Conservation (phyloP, 2,888 invertebrate species). For the Leucoma salicis region DNA sequence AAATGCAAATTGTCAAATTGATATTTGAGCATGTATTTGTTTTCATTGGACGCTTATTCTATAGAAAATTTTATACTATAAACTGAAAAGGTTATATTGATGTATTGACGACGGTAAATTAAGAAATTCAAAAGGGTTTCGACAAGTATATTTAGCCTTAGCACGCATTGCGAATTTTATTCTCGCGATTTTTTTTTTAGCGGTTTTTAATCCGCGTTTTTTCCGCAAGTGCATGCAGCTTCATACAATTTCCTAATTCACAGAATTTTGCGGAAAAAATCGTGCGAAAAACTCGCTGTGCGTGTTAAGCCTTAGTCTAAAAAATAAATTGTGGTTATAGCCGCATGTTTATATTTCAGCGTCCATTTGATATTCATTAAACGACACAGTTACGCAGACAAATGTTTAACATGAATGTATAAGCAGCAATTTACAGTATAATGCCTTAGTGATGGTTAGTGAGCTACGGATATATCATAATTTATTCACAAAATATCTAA, state of each 20-base stretch:
- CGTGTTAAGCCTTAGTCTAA: no score
- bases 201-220: no score
- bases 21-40: not conserved
- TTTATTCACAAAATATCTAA: slow-evolving; percentile 43
- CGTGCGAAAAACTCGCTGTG: no score
- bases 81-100: slow-evolving; percentile 7
- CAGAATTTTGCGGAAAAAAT: no score
- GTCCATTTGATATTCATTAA: not conserved
- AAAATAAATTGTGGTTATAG: not conserved
- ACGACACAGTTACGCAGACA: not conserved
- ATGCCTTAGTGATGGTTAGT: slow-evolving; percentile 63
- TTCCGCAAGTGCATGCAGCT: no score
- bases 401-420: not conserved
- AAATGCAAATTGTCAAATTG: not conserved
- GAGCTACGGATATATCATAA: slow-evolving; percentile 39
- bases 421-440: slow-evolving; percentile 27
- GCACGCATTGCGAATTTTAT: no score
- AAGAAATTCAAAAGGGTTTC: slow-evolving; percentile 11
- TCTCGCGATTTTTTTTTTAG: no score
- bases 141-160: no score
- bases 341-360: not conserved
- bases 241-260: no score
- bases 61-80: not conserved
- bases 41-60: not conserved
- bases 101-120: slow-evolving; percentile 12